Evolutionary conservation across 2,113 vertebrate species (phyloP).

Genomic region (Eulacestoma nigropectus): DNA sequence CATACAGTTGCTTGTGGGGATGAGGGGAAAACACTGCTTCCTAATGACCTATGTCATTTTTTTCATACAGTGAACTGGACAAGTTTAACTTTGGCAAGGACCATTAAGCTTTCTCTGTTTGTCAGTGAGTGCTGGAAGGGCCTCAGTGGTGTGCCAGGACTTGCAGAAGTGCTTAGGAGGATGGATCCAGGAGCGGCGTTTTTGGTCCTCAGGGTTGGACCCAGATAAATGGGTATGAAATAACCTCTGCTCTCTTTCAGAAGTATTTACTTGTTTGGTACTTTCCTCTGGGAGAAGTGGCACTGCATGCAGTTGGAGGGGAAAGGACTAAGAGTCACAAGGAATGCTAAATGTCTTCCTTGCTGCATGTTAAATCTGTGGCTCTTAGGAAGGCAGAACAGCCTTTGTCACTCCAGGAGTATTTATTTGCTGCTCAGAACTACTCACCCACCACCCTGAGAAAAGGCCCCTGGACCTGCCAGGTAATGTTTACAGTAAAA

Average conservation of each 20-base stretch:
- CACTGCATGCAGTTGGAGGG: not conserved
- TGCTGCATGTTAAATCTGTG: not conserved
- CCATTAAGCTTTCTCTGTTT: not conserved
- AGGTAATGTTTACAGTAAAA: not conserved
- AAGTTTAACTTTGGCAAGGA: not conserved
- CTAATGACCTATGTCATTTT: not conserved
- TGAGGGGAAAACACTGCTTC: not conserved
- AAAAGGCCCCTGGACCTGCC: not conserved
- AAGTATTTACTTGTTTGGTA: not conserved
- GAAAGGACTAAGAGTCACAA: not conserved
- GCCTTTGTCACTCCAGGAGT: not conserved
- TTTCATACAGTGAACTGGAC: not conserved
- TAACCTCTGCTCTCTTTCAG: not conserved
- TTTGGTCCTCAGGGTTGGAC: not conserved
- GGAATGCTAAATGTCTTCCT: not conserved
- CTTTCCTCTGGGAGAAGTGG: not conserved
- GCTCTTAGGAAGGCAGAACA: not conserved
- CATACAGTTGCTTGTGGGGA: conserved; percentile 13
- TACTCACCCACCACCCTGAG: not conserved
- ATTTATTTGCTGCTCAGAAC: not conserved
- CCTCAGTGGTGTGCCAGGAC: not conserved
- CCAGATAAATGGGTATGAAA: not conserved
- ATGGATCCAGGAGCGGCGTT: not conserved
- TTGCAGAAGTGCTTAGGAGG: not conserved
- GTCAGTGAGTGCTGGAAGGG: not conserved